Conservation (phyloP, 2,113 vertebrate genomes). For the Cariama cristata region DNA sequence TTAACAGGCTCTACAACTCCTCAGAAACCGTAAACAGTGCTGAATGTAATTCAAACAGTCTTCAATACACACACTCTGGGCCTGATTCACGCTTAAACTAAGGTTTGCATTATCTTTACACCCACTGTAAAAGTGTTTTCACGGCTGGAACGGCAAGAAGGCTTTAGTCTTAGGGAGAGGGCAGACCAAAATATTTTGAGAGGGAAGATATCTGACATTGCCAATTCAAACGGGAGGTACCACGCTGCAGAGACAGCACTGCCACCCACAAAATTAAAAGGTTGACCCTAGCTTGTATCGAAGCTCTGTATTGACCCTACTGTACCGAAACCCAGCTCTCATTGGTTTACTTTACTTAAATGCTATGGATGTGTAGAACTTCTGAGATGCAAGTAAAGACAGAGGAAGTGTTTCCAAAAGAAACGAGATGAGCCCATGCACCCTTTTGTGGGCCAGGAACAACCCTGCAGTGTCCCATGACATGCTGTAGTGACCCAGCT, state of each 20-base stretch:
- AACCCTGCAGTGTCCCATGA: not conserved
- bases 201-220: not conserved
- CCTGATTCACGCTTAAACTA: not conserved
- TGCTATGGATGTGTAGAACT: not conserved
- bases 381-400: not conserved
- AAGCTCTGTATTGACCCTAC: not conserved
- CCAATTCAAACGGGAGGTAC: not conserved
- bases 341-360: not conserved
- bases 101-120: not conserved
- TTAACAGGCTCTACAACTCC: conserved; percentile 2
- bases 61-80: not conserved
- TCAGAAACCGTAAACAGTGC: not conserved
- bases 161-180: not conserved
- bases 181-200: not conserved
- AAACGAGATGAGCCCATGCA: not conserved
- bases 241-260: not conserved
- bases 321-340: not conserved
- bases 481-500: not conserved
- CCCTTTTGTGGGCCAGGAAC: not conserved
- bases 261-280: not conserved
- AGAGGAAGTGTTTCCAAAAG: not conserved
- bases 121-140: not conserved
- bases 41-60: not conserved
- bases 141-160: not conserved
- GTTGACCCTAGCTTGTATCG: not conserved